Evolutionary conservation across 2,113 vertebrate species (phyloP), one percentile per base, ranked within the genome.

Genomic region (Cavia aperea): DNA sequence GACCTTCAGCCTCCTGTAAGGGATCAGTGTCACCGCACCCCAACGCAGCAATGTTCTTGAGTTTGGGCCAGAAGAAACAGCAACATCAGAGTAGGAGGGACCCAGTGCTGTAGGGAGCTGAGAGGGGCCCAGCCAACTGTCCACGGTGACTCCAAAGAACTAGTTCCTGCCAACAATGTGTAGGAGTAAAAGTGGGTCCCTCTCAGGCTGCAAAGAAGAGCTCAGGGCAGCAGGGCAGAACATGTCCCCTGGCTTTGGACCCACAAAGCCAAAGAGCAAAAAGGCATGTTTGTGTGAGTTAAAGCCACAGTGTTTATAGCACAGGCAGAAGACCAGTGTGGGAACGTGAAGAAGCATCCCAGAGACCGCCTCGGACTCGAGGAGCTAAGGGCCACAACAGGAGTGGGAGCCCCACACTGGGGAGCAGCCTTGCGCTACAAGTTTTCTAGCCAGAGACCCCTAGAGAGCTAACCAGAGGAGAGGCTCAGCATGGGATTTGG

Each of bases 261-360:
- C 4, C 29, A 21, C 70, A 43, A 13, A 72, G 70, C 70, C 18
- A 26, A 29, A 58, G 26, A 0, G 7, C 14, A 26, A 49, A 36
- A 12, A 0, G 1, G 26, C 2, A 1, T 18, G 1, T 3, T 19
- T 0, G 7, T 13, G 6, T 5, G 1, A 1, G 9, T 39, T 88
- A 7, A 60, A 18, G 86, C 18, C 10, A 9, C 1, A 7, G 7
- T 1, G 0, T 12, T 11, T 3, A 43, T 16, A 26, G 56, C 51
- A 16, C 10, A 77, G 11, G 24, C 1, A 19, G 26, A 54, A 75
- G 51, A 49, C 5, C 29, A 36, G 0, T 1, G 26, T 31, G 9
- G 43, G 58, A 14, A 19, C 0, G 1, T 0, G 3, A 33, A 36
- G 16, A 5, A 58, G 10, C 4, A 19, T 36, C 7, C 29, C 13